phyloP scores from a whole-genome alignment of 2,797 vertebrate genomes.

The Eremophila alpestris region DNA sequence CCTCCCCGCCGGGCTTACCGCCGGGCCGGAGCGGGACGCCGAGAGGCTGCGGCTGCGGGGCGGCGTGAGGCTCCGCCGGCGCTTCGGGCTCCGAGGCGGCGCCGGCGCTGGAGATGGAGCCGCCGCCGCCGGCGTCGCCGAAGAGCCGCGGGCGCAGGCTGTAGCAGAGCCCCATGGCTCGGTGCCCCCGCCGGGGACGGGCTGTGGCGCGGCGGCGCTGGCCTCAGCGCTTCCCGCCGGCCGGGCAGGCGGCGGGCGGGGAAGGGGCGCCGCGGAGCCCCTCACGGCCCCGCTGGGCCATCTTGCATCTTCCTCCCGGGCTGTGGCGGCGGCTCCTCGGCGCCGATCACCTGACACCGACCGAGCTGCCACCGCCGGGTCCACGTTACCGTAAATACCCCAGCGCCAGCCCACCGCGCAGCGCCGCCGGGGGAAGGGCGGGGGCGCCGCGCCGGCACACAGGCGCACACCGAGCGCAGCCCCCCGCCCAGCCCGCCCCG shows the following conservation, averaged over 20 bases:
- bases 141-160: constrained; percentile 94
- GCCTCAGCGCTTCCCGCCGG: constrained; percentile 43
- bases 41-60: constrained; percentile 68
- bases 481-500: neutral
- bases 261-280: constrained; percentile 78
- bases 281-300: constrained; percentile 87
- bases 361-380: constrained; percentile 72
- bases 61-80: constrained; percentile 72
- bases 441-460: constrained; percentile 24
- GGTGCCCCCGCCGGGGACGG: constrained; percentile 29
- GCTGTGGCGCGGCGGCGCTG: neutral
- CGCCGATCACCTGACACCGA: constrained; percentile 86
- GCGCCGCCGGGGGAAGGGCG: constrained; percentile 21
- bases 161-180: constrained; percentile 94
- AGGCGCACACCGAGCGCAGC: neutral
- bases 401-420: constrained; percentile 38
- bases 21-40: constrained; percentile 31
- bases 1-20: constrained; percentile 34
- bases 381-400: constrained; percentile 89
- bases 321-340: constrained; percentile 55
- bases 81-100: constrained; percentile 83
- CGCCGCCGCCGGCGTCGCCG: constrained; percentile 85
- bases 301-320: constrained; percentile 81
- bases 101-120: constrained; percentile 73
- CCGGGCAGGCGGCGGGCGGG: constrained; percentile 50